A percentile compares a stretch with the other conserved stretches of the same genome.
These are phyloP conservation scores for Nerophis ophidion DNA, from an alignment of 2,113 vertebrate genomes.

Conservation along the genomic window DNA sequence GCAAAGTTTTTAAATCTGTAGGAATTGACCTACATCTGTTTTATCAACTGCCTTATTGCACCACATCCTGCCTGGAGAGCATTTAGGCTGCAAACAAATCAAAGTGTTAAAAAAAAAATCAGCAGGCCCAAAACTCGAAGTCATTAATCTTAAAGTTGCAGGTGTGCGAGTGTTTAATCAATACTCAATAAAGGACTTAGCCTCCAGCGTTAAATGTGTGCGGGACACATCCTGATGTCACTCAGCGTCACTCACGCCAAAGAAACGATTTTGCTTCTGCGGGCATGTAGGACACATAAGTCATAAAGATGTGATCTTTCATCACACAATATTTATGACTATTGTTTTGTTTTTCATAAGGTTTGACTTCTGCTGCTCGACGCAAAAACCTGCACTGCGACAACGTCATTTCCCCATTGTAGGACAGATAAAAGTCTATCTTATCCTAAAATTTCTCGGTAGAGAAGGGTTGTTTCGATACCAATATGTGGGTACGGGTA, in stretches of 20 bases:
- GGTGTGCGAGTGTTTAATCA: conserved; percentile 15
- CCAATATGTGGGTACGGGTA: too few species aligned
- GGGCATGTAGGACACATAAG: too few species aligned
- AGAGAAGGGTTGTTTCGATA: too few species aligned
- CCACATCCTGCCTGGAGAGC: background rate
- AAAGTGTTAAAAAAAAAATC: background rate
- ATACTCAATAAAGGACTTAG: conserved; percentile 11
- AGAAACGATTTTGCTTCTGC: too few species aligned
- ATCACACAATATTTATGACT: too few species aligned
- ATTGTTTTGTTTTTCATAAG: too few species aligned
- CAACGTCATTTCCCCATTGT: too few species aligned
- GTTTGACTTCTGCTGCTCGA: too few species aligned
- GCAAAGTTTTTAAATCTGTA: background rate
- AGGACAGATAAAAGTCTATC: too few species aligned
- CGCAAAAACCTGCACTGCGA: too few species aligned
- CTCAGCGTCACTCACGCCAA: conserved; percentile 8
- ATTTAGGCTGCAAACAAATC: conserved; percentile 8
- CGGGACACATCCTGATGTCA: background rate
- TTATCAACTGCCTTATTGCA: conserved; percentile 2
- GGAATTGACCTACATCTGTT: background rate
- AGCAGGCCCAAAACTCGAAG: background rate
- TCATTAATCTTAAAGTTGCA: background rate
- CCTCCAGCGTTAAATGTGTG: conserved; percentile 7
- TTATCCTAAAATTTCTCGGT: too few species aligned
- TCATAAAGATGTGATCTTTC: too few species aligned